Evolutionary conservation across 2,797 vertebrate species (phyloP).

Genomic region (Enteromius afrohamiltoni): DNA sequence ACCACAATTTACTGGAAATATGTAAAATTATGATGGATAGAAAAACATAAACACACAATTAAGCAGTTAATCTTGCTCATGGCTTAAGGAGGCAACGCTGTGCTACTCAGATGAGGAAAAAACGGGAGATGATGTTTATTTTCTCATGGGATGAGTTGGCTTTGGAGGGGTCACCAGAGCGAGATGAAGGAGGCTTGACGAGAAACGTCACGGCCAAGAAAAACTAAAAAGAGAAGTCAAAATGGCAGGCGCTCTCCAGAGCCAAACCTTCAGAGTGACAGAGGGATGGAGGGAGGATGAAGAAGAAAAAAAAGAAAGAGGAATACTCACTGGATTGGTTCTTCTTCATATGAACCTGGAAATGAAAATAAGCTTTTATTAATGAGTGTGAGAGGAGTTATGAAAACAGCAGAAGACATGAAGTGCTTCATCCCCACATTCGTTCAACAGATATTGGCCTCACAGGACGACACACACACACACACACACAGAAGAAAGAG

Average conservation of each 20-base stretch:
- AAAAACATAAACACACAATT: slow-evolving; percentile 73
- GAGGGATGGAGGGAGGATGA: slow-evolving; percentile 31
- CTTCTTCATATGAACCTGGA: slow-evolving; percentile 90
- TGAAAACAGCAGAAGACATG: slow-evolving; percentile 51
- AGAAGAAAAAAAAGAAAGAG: slow-evolving; percentile 29
- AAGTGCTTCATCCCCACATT: slow-evolving; percentile 43
- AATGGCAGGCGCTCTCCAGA: slow-evolving; percentile 59
- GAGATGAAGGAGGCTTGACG: slow-evolving; percentile 69
- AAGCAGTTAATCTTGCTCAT: slow-evolving; percentile 71
- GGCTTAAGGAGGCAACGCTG: slow-evolving; percentile 56
- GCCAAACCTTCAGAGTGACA: slow-evolving; percentile 55
- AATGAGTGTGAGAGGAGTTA: slow-evolving; percentile 56
- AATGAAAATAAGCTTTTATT: slow-evolving; percentile 70
- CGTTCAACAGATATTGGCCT: slow-evolving; percentile 39
- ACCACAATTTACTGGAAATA: slow-evolving; percentile 61
- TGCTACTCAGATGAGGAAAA: slow-evolving; percentile 60
- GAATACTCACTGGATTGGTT: slow-evolving; percentile 95
- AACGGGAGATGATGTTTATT: slow-evolving; percentile 65
- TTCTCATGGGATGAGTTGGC: slow-evolving; percentile 67
- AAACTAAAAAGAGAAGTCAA: slow-evolving; percentile 65
- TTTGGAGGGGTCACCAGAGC: slow-evolving; percentile 68
- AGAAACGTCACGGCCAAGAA: slow-evolving; percentile 68
- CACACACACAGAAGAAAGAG: background rate
- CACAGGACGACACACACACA: slow-evolving; percentile 25
- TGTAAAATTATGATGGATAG: slow-evolving; percentile 68